A percentile compares a stretch with the other conserved stretches of the same genome.
phyloP scores from a whole-genome alignment of 2,888 invertebrate genomes.

The Oscheius sp. region DNA sequence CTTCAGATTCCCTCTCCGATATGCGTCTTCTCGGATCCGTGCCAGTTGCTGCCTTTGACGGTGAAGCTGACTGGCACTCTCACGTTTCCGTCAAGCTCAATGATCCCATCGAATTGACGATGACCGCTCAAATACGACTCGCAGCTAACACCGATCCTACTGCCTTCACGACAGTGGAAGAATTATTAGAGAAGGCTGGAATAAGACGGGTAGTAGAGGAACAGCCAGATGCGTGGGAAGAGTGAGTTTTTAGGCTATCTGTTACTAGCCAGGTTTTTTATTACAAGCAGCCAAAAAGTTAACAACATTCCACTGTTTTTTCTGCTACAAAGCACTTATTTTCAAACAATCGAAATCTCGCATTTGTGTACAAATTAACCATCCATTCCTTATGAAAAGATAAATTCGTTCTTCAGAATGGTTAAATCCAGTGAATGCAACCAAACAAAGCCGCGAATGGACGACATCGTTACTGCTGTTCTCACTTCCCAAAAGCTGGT shows the following conservation, averaged over 20 bases:
- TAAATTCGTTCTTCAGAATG: not conserved
- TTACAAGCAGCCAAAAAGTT: too few relatives aligned
- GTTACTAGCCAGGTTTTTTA: too few relatives aligned
- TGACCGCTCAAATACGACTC: constrained; percentile 16
- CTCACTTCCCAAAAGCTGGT: constrained; percentile 2
- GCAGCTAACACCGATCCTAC: constrained; percentile 17
- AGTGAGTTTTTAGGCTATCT: too few relatives aligned
- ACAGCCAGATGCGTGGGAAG: constrained; percentile 20
- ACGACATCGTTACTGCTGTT: constrained; percentile 15
- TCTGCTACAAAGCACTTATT: too few relatives aligned
- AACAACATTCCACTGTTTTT: too few relatives aligned
- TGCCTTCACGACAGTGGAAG: not conserved
- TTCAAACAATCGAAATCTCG: too few relatives aligned
- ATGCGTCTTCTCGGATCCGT: constrained; percentile 16
- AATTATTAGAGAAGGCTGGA: not conserved
- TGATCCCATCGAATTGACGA: constrained; percentile 20
- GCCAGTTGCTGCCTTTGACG: constrained; percentile 16
- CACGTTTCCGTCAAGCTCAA: constrained; percentile 15
- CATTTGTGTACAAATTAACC: too few relatives aligned
- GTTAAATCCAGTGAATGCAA: not conserved
- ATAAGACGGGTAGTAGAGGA: constrained; percentile 5
- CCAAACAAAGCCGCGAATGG: constrained; percentile 10
- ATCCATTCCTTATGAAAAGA: not conserved
- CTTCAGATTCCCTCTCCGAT: constrained; percentile 13
- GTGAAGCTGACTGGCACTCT: constrained; percentile 15